A percentile compares a stretch with the other conserved stretches of the same genome.
These are phyloP conservation scores for Zele albiditarsus DNA, from an alignment of 2,888 invertebrate species.

Conservation along the genomic window DNA sequence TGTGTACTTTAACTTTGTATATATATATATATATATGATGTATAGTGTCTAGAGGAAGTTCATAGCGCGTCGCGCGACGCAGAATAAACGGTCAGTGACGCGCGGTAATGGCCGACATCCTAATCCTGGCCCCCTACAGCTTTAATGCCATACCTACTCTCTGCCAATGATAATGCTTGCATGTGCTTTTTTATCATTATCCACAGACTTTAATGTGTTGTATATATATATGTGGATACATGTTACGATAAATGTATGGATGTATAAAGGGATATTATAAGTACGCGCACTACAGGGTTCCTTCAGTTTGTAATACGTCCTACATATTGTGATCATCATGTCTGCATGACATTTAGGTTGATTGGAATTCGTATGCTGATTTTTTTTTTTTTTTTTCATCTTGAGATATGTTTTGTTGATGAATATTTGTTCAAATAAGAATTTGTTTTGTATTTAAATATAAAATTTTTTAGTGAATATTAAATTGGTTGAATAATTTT, in stretches of 20 bases:
- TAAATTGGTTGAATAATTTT: no score
- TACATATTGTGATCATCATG: background rate
- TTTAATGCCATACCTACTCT: conserved; percentile 65
- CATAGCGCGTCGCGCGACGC: conserved; percentile 62
- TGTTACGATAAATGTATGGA: background rate
- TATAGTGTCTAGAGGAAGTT: conserved; percentile 67
- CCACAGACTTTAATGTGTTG: conserved; percentile 41
- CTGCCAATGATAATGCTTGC: conserved; percentile 66
- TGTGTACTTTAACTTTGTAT: background rate
- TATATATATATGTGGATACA: conserved; percentile 14
- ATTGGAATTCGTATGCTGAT: no score
- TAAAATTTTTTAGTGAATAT: no score
- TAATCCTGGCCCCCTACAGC: conserved; percentile 72
- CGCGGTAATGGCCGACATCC: conserved; percentile 73
- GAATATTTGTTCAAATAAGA: no score
- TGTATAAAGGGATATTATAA: background rate
- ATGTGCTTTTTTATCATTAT: conserved; percentile 68
- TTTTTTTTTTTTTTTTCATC: no score
- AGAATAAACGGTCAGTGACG: conserved; percentile 72
- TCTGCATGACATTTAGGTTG: no score
- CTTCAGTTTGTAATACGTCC: background rate
- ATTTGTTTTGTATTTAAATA: no score
- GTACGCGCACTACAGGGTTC: background rate
- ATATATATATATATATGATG: conserved; percentile 13
- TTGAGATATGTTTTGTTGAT: no score